A percentile compares a stretch with the other conserved stretches of the same genome.
These are phyloP conservation scores for Microctonus aethiopoides DNA, from an alignment of 2,888 invertebrate genomes.

Conservation along the genomic window DNA sequence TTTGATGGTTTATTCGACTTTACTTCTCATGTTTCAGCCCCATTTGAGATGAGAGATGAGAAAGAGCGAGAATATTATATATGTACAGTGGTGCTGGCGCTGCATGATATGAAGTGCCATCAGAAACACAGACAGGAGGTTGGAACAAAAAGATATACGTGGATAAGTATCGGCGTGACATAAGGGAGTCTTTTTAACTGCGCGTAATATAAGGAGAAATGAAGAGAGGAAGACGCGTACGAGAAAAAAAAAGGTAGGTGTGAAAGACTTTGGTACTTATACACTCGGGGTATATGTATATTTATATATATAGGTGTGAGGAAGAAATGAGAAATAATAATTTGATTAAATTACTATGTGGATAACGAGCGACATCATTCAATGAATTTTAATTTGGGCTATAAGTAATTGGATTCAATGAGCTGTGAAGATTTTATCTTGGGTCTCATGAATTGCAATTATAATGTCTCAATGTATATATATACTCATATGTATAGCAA, in stretches of 20 bases:
- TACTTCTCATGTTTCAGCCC: slow-evolving; percentile 32
- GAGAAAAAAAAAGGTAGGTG: not conserved
- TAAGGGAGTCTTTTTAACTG: slow-evolving; percentile 15
- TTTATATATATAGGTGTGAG: not conserved
- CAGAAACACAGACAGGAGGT: slow-evolving; percentile 8
- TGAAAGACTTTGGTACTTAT: not conserved
- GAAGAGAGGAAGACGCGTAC: not conserved
- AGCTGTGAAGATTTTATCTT: slow-evolving; percentile 27
- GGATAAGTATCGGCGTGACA: slow-evolving; percentile 20
- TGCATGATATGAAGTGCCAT: slow-evolving; percentile 10
- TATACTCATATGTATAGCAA: not conserved
- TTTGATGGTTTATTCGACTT: slow-evolving; percentile 24
- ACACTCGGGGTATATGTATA: not conserved
- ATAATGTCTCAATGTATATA: slow-evolving; percentile 21
- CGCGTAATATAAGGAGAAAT: not conserved
- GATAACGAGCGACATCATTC: slow-evolving; percentile 8
- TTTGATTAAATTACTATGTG: slow-evolving; percentile 12
- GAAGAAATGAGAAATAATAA: not conserved
- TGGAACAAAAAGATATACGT: slow-evolving; percentile 21
- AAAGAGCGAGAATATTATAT: too few species aligned
- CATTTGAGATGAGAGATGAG: not conserved
- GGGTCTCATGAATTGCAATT: slow-evolving; percentile 19
- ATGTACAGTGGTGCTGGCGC: too few species aligned
- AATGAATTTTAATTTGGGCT: slow-evolving; percentile 23
- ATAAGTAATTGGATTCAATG: slow-evolving; percentile 32